A percentile compares a stretch with the other conserved stretches of the same genome.
These are phyloP conservation scores for Isichthys henryi DNA, from an alignment of 2,113 vertebrate species.

Conservation along the genomic window DNA sequence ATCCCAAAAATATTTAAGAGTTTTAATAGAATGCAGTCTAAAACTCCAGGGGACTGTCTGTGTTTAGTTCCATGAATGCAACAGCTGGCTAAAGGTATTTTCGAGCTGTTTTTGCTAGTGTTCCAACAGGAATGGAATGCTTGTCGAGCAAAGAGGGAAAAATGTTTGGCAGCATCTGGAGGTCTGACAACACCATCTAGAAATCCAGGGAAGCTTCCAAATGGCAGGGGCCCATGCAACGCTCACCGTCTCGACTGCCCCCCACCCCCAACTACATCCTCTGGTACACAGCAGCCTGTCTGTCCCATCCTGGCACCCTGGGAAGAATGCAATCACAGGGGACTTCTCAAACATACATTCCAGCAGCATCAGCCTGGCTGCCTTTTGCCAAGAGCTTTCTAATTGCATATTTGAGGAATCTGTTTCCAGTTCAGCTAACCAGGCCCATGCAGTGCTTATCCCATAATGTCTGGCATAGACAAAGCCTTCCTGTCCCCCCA, in stretches of 20 bases:
- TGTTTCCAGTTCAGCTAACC: not conserved
- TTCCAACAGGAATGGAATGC: not conserved
- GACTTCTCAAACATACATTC: not conserved
- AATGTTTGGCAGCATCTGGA: not conserved
- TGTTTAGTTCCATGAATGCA: not conserved
- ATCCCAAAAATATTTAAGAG: not conserved
- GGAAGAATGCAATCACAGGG: not conserved
- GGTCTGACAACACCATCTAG: slow-evolving; percentile 8
- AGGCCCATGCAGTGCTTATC: not conserved
- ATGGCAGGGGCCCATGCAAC: not conserved
- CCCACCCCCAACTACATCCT: not conserved
- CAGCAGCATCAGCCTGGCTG: not conserved
- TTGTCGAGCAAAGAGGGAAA: not conserved
- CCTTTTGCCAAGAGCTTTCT: not conserved
- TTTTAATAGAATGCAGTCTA: not conserved
- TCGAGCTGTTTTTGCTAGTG: not conserved
- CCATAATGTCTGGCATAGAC: slow-evolving; percentile 16
- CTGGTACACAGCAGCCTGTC: not conserved
- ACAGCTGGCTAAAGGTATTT: not conserved
- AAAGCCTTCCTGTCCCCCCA: slow-evolving; percentile 9
- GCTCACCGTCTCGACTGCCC: not conserved
- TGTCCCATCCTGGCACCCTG: not conserved
- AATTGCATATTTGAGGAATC: not conserved
- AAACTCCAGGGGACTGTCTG: not conserved
- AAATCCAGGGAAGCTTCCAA: not conserved